A percentile compares a stretch with the other conserved stretches of the same genome.
Evolutionary conservation across 2,797 vertebrate species (phyloP).

Genomic region (Aselliscus stoliczkanus): DNA sequence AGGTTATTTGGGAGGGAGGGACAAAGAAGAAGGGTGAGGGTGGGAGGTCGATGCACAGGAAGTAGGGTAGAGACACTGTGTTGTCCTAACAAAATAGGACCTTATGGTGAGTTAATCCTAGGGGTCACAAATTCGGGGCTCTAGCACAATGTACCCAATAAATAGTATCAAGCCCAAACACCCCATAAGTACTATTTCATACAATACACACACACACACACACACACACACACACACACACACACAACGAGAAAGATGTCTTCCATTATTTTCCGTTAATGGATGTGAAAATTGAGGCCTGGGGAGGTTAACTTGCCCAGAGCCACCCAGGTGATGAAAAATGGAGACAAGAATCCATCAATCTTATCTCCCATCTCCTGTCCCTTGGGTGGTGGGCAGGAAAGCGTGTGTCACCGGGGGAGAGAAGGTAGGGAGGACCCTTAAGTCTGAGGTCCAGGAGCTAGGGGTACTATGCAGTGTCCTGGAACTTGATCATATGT

Average conservation of each 20-base stretch:
- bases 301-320: not conserved
- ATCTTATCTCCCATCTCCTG: not conserved
- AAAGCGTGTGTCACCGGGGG: not conserved
- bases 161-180: not conserved
- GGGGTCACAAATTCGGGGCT: not conserved
- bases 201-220: not conserved
- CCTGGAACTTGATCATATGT: not conserved
- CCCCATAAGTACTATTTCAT: not conserved
- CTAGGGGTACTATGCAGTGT: not conserved
- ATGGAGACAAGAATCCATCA: not conserved
- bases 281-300: not conserved
- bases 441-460: not conserved
- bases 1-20: not conserved
- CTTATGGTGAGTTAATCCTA: not conserved
- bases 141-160: not conserved
- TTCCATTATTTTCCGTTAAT: not conserved
- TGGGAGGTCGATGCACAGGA: no score
- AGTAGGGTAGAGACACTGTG: not conserved
- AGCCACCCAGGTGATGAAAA: not conserved
- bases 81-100: not conserved
- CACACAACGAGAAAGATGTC: not conserved
- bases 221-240: not conserved
- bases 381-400: not conserved
- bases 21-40: not conserved
- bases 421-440: no score